Percentiles rank a stretch among this genome's conserved stretches.
Evolutionary conservation across 2,113 vertebrate genomes (phyloP).

Genomic region (Leuciscus idus): DNA sequence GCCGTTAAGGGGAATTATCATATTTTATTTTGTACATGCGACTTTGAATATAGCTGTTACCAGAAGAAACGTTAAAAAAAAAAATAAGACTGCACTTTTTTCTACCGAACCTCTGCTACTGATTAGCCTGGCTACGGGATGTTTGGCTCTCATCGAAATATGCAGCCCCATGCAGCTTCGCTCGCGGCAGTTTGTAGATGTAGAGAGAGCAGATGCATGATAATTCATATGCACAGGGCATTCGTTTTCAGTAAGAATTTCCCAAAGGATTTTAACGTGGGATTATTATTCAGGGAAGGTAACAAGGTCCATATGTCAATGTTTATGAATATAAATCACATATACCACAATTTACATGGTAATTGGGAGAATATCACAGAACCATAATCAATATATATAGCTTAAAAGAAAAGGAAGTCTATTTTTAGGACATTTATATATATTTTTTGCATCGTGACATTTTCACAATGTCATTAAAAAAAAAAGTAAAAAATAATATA

Average conservation of each 20-base stretch:
- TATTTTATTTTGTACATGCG: slow-evolving; percentile 72
- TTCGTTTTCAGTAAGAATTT: not conserved
- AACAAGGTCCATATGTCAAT: slow-evolving; percentile 20
- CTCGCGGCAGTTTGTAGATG: not conserved
- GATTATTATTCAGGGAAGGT: slow-evolving; percentile 32
- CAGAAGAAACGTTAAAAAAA: slow-evolving; percentile 67
- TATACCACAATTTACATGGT: not conserved
- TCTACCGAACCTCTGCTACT: slow-evolving; percentile 56
- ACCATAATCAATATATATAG: not conserved
- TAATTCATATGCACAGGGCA: not conserved
- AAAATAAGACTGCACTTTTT: slow-evolving; percentile 61
- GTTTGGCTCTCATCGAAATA: slow-evolving; percentile 52
- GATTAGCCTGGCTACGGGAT: slow-evolving; percentile 55
- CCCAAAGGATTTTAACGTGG: not conserved
- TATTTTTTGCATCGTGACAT: too few relatives aligned
- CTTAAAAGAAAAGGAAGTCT: not conserved
- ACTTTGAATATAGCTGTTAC: slow-evolving; percentile 74
- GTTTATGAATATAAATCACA: slow-evolving; percentile 15
- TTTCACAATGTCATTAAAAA: too few relatives aligned
- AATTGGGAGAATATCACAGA: not conserved
- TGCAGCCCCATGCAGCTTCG: slow-evolving; percentile 34
- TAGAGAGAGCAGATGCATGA: slow-evolving; percentile 21
- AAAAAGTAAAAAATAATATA: too few relatives aligned
- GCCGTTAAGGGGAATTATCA: slow-evolving; percentile 61
- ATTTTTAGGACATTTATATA: not conserved